These are phyloP conservation scores for Autographa pulchrina DNA, from an alignment of 2,888 invertebrate genomes.

Conservation along the genomic window DNA sequence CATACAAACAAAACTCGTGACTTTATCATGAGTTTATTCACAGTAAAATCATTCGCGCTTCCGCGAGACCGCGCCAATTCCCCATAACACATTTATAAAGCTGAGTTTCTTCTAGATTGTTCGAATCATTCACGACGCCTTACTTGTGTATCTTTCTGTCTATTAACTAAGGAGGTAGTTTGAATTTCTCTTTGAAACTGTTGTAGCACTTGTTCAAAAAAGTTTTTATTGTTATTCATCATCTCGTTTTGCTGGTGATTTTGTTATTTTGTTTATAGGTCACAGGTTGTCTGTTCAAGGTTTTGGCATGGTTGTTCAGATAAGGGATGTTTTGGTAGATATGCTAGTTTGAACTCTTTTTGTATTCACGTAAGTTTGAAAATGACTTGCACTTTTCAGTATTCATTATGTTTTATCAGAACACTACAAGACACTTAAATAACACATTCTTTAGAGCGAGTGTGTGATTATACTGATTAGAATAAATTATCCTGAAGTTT, in stretches of 20 bases:
- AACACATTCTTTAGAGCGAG: not conserved
- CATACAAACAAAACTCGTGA: slow-evolving; percentile 2
- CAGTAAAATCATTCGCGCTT: slow-evolving; percentile 47
- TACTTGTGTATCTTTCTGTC: slow-evolving; percentile 89
- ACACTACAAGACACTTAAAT: not conserved
- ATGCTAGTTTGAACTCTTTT: slow-evolving; percentile 3
- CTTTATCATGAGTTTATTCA: slow-evolving; percentile 39
- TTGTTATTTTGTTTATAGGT: slow-evolving; percentile 51
- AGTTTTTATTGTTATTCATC: slow-evolving; percentile 63
- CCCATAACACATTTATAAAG: slow-evolving; percentile 59
- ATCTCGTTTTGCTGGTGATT: slow-evolving; percentile 64
- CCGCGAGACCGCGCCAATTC: slow-evolving; percentile 42
- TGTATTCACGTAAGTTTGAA: not conserved
- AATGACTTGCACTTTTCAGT: not conserved
- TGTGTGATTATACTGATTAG: not conserved
- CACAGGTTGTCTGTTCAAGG: slow-evolving; percentile 58
- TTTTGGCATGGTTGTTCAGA: slow-evolving; percentile 40
- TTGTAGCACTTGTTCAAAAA: slow-evolving; percentile 75
- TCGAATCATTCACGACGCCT: slow-evolving; percentile 86
- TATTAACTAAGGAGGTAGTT: slow-evolving; percentile 81
- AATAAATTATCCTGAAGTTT: too few species aligned
- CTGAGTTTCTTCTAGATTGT: slow-evolving; percentile 77
- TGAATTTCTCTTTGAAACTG: slow-evolving; percentile 79
- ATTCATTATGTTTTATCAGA: not conserved
- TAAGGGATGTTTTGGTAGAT: slow-evolving; percentile 29